Conservation (phyloP, 2,113 vertebrate genomes). For the Ploceus nigricollis region DNA sequence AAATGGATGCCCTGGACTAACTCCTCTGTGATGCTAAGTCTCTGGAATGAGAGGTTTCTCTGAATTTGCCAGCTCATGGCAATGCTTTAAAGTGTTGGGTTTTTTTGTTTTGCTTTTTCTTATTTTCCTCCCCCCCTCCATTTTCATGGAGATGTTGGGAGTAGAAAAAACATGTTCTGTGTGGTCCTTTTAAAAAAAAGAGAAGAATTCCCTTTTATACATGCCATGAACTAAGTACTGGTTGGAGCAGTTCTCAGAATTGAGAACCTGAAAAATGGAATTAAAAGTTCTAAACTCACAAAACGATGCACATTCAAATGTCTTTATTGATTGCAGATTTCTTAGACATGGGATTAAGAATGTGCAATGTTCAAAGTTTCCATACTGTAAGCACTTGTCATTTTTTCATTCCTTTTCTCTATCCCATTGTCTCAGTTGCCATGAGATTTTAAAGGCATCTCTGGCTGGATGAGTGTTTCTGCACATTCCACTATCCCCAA, state of each 20-base stretch:
- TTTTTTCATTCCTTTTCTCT: neutral
- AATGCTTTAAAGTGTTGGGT: neutral
- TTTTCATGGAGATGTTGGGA: neutral
- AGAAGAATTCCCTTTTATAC: neutral
- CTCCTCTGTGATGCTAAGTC: neutral
- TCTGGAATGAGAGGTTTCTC: neutral
- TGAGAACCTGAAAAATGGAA: neutral
- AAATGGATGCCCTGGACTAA: neutral
- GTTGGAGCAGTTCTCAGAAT: neutral
- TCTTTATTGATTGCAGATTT: neutral
- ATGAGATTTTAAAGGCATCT: neutral
- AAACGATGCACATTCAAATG: neutral
- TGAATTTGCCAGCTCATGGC: constrained; percentile 9
- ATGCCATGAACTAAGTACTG: neutral
- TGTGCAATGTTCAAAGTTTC: neutral
- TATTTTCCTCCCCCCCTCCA: neutral
- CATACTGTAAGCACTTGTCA: neutral
- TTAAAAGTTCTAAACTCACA: neutral
- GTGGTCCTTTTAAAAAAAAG: neutral
- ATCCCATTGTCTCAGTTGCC: neutral
- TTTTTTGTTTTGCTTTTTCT: neutral
- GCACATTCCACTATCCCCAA: neutral
- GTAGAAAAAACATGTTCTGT: neutral
- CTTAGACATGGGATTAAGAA: neutral
- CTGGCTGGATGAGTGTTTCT: neutral